These are phyloP conservation scores for Phasianus colchicus DNA, from an alignment of 2,113 vertebrate species.

Conservation along the genomic window DNA sequence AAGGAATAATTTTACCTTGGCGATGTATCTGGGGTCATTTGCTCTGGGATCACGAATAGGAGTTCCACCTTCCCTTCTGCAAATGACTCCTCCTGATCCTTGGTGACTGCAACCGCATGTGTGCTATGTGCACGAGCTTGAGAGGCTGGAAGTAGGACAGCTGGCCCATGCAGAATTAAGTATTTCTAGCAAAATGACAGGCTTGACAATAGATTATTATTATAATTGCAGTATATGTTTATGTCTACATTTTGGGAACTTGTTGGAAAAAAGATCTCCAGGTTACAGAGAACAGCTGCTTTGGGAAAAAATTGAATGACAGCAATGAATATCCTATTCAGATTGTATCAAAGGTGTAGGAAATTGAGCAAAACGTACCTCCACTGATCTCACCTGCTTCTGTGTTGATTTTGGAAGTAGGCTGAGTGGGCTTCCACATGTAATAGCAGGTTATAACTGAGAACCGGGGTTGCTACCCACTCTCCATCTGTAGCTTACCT, in stretches of 20 bases:
- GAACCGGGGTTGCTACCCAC: not conserved
- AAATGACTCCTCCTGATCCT: not conserved
- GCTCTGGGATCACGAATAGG: not conserved
- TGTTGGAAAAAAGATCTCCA: not conserved
- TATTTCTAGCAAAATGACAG: not conserved
- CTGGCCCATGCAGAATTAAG: not conserved
- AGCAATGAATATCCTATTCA: not conserved
- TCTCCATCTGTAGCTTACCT: not conserved
- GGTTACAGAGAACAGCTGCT: not conserved
- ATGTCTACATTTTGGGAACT: not conserved
- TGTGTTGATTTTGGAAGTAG: rapidly evolving
- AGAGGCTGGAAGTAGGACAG: not conserved
- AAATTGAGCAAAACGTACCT: not conserved
- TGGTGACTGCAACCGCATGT: not conserved
- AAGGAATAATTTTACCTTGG: slow-evolving; percentile 27
- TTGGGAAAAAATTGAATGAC: not conserved
- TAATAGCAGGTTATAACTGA: not conserved
- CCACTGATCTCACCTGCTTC: not conserved
- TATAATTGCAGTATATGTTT: not conserved
- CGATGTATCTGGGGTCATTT: not conserved
- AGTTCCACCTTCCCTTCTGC: not conserved
- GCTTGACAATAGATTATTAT: not conserved
- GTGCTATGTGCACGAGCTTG: not conserved
- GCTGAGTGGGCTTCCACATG: not conserved
- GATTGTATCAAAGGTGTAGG: not conserved